Evolutionary conservation across 1,140 invertebrate species (phyloP), one percentile per base, ranked within the genome.

Genomic region (Danaus melanippus): DNA sequence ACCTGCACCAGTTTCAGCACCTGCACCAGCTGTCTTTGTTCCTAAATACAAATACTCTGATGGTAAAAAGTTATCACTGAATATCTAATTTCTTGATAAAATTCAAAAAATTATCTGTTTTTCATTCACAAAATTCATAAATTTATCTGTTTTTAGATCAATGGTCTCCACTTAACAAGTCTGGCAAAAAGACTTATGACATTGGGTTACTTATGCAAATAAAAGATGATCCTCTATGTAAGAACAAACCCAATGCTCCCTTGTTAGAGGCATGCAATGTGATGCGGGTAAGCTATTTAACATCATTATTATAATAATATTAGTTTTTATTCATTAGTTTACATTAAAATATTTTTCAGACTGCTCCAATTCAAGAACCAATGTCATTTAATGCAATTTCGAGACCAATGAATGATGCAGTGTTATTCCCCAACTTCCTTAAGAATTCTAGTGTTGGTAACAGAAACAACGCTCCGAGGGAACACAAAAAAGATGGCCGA

Each of bases 181-280:
- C 89, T 65, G 95, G 95, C 0, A 95, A 93, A 74, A 96, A 94
- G 74, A 89, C 90, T 40, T 97, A 97, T 79, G 92, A 94, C 57
- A 87, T 93, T 46, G 92, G 94, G 8, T 93, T 96, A 66, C 84
- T 97, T 1, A 87, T 96, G 65, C 89, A 91, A 63, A 84, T 97
- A 17, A 91, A 94, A 64, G 89, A 91, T 67, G 90, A 92, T 62
- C 92, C 92, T 8, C 87, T 91, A 3, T 95, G 94, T 1, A 90
- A 91, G 58, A 88, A 90, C 50, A 94, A 93, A 71, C 95, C 95
- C 2, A 88, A 91, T 56, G 91, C 64, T 46, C 75, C 83, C 64
- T 72, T 77, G 66, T 69, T 73, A 62, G 84, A 65, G 71, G 69
- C 62, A 42, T 81, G 76, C 67, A 87, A 78, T 77, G 71, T 81